Base-by-base conservation (phyloP, 1,140 invertebrate species). In the Agrypnia vestita region DNA sequence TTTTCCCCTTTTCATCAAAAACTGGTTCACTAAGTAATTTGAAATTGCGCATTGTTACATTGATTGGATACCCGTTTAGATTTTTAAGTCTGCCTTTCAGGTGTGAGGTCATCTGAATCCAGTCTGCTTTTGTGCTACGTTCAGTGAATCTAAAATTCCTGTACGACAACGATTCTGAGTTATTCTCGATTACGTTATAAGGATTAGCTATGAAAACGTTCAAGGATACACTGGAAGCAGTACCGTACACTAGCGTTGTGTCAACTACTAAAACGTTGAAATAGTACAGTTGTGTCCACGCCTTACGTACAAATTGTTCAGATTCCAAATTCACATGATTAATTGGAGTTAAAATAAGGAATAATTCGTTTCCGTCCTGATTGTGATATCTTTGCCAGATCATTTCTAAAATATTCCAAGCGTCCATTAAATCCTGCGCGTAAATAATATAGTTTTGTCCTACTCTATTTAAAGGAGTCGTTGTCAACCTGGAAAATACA, bases 21-120 rank as follows among this genome's bases (percentile, higher is more conserved):
- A 79, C 59, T 10, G 80, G 61, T 43, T 67, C 76, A 8, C 61
- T 71, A 12, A 76, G 46, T 44, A 76, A 72, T 55, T 47, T 72
- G 49, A 76, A 79, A n/a, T 76, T 25, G 8, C 44, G 49, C 71
- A 82, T 79, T 46, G 62, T 71, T 4, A 82, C 51, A 51, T 43
- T 76, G 19, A 82, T 44, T n/a, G 80, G 80, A 72, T 76, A 82
- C 9, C 67, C 67, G 1, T 72, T 47, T 13, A 82, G 64, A 71
- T 82, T 64, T 49, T n/a, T 43, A 17, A 56, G 46, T 71, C 73
- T 79, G 3, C 17, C 19, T 35, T 44, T 8, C 0, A 74, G 8
- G n/a, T 46, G 44, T 17, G 62, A 47, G 10, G 15, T 67, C 15
- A 67, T n/a, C 6, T 17, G 13, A 15, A 44, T 46, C 62, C 62